Evolutionary conservation across 2,113 vertebrate species (phyloP).

Genomic region (Micronisus gabar): DNA sequence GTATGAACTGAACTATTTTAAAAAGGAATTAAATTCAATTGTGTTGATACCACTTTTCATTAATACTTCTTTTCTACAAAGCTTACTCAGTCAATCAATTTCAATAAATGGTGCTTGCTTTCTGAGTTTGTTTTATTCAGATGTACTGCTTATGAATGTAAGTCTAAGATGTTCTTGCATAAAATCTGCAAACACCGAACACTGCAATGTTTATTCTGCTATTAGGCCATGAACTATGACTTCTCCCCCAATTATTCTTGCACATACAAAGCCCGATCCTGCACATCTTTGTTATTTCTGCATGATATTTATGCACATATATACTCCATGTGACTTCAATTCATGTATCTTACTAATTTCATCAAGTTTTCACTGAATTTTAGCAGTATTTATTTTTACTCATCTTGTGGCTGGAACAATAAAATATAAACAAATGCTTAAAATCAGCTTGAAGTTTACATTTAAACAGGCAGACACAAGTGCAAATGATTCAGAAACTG

Average conservation of each 20-base stretch:
- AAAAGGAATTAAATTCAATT: not conserved
- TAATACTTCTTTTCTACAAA: not conserved
- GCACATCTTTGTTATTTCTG: not conserved
- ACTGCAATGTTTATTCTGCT: not conserved
- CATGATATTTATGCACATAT: not conserved
- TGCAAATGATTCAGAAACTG: conserved; percentile 23
- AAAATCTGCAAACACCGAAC: not conserved
- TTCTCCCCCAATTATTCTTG: conserved; percentile 12
- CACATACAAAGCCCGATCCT: not conserved
- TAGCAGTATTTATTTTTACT: not conserved
- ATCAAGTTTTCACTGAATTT: not conserved
- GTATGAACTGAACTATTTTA: not conserved
- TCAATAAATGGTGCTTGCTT: not conserved
- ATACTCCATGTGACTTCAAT: not conserved
- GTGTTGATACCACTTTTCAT: not conserved
- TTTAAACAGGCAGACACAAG: conserved; percentile 6
- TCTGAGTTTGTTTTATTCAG: not conserved
- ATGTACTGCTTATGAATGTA: not conserved
- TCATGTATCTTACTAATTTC: not conserved
- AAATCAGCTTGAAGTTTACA: conserved; percentile 7
- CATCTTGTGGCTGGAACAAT: not conserved
- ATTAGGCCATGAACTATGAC: not conserved
- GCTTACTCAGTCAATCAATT: not conserved
- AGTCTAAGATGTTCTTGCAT: not conserved
- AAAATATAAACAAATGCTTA: not conserved